Percentiles rank a stretch among this genome's conserved stretches.
Conservation (phyloP, 2,888 invertebrate genomes). For the Eupithecia insigniata region DNA sequence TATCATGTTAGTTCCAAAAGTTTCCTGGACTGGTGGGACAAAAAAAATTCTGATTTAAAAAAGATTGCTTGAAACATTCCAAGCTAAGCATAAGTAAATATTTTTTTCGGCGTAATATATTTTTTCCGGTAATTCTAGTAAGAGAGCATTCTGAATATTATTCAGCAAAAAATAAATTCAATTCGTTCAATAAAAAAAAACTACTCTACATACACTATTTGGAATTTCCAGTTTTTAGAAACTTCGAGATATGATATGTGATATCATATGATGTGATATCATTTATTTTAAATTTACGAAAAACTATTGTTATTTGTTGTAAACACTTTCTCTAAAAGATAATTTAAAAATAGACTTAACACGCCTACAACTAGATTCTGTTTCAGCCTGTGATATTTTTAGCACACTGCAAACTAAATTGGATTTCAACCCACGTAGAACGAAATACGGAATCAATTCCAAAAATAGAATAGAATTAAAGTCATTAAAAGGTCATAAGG, state of each 20-base stretch:
- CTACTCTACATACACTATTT: not conserved
- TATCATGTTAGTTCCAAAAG: too few species aligned
- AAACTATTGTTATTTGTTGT: not conserved
- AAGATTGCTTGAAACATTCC: too few species aligned
- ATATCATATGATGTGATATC: too few species aligned
- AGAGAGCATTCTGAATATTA: too few species aligned
- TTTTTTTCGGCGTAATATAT: too few species aligned
- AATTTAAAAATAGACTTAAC: constrained; percentile 2
- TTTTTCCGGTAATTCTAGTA: too few species aligned
- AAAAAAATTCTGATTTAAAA: too few species aligned
- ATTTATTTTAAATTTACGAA: not conserved
- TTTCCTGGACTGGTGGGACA: too few species aligned
- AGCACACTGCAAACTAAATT: not conserved
- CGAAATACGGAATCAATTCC: not conserved
- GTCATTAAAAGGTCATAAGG: too few species aligned
- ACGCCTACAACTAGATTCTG: constrained; percentile 10
- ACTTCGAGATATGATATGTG: not conserved
- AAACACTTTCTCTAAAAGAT: not conserved
- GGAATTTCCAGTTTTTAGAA: not conserved
- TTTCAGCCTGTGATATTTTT: not conserved
- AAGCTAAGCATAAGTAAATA: too few species aligned
- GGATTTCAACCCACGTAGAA: constrained; percentile 7
- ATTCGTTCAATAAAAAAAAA: too few species aligned
- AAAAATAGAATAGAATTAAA: not conserved
- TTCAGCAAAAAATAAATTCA: too few species aligned